phyloP scores from a whole-genome alignment of 2,797 vertebrate genomes.

The Clamator glandarius region DNA sequence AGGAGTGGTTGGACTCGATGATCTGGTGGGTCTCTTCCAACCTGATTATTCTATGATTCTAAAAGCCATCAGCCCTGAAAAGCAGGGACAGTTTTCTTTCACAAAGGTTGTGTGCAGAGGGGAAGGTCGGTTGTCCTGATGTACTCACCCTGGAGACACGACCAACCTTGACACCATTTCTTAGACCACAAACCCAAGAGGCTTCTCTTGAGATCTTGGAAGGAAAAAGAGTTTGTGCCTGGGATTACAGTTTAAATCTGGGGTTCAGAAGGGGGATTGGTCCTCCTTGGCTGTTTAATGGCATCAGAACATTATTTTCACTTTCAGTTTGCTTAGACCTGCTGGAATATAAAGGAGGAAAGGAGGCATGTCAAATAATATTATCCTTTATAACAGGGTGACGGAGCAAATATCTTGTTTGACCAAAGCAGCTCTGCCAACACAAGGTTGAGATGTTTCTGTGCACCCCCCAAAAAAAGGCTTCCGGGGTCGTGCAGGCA shows the following conservation, averaged over 20 bases:
- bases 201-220: neutral
- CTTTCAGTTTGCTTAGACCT: neutral
- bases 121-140: neutral
- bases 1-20: no score
- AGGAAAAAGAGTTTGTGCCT: neutral
- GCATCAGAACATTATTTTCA: neutral
- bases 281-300: neutral
- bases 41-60: no score
- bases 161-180: neutral
- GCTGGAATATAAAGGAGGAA: neutral
- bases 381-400: no score
- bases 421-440: accelerated
- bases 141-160: no score
- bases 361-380: accelerated
- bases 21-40: no score
- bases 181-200: neutral
- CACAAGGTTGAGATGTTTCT: neutral
- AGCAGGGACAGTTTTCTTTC: neutral
- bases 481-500: neutral
- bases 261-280: neutral
- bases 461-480: neutral
- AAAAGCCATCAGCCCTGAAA: no score
- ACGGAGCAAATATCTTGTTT: neutral
- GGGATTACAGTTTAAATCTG: neutral
- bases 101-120: neutral